phyloP scores from a whole-genome alignment of 1,140 invertebrate species.

The Colletes latitarsis region DNA sequence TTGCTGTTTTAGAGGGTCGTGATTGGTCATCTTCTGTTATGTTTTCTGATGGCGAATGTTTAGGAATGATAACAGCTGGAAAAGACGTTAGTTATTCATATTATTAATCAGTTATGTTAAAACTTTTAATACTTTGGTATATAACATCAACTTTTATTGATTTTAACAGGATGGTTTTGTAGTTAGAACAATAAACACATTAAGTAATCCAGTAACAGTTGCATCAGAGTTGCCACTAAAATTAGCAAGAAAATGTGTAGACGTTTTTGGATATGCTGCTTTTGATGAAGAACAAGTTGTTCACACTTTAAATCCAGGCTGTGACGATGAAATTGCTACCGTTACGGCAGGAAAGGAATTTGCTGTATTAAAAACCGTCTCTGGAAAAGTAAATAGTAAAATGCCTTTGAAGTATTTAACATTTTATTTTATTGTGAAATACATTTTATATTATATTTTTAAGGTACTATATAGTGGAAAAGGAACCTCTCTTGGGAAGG shows the following conservation, averaged over 20 bases:
- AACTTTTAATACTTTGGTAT: conserved; percentile 20
- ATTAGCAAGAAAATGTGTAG: conserved; percentile 89
- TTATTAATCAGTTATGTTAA: conserved; percentile 29
- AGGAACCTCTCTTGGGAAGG: conserved; percentile 87
- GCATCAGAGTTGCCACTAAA: conserved; percentile 89
- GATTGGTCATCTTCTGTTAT: conserved; percentile 86
- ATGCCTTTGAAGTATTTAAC: background rate
- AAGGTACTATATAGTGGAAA: conserved; percentile 91
- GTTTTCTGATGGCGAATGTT: conserved; percentile 92
- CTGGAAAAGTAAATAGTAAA: conserved; percentile 85
- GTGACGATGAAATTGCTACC: conserved; percentile 86
- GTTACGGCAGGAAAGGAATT: conserved; percentile 93
- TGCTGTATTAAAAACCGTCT: conserved; percentile 87
- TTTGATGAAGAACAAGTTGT: conserved; percentile 85
- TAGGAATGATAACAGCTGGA: conserved; percentile 88
- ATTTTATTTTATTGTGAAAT: conserved; percentile 7
- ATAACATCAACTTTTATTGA: background rate
- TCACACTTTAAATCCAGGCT: conserved; percentile 82
- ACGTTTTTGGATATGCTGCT: conserved; percentile 87
- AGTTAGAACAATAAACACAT: conserved; percentile 88
- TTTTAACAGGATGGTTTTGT: conserved; percentile 89
- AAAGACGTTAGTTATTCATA: conserved; percentile 87
- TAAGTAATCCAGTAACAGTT: conserved; percentile 83
- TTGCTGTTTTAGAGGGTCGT: conserved; percentile 84
- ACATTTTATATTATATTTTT: conserved; percentile 30